Evolutionary conservation across 2,888 invertebrate genomes (phyloP).

Genomic region (Stenolophus ochropezus): DNA sequence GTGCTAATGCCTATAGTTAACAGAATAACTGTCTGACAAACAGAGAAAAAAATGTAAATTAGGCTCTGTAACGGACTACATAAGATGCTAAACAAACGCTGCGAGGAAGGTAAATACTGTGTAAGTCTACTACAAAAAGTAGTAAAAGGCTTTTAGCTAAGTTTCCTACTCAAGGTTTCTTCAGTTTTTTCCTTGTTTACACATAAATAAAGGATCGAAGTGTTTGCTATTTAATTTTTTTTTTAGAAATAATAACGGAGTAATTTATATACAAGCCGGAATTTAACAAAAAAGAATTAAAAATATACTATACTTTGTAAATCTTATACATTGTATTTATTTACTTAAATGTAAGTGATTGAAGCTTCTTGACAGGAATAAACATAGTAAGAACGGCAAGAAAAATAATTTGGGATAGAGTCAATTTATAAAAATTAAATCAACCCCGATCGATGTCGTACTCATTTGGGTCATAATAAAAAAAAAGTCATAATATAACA

Average conservation of each 20-base stretch:
- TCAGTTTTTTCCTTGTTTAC: background rate
- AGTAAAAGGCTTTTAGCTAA: background rate
- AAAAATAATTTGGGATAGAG: no score
- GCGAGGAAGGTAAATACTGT: constrained; percentile 19
- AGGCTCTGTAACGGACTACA: constrained; percentile 26
- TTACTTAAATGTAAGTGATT: no score
- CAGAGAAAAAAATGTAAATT: constrained; percentile 36
- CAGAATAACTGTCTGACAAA: constrained; percentile 10
- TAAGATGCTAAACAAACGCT: constrained; percentile 22
- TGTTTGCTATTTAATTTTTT: background rate
- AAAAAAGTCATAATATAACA: no score
- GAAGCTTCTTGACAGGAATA: no score
- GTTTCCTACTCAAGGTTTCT: background rate
- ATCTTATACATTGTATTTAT: no score
- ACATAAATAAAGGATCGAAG: background rate
- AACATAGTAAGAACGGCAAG: no score
- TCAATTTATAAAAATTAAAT: no score
- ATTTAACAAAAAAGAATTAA: no score
- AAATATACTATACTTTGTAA: no score
- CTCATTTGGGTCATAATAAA: no score
- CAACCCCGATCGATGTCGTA: no score
- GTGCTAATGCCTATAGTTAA: constrained; percentile 35
- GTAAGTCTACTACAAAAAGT: background rate
- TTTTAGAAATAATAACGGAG: background rate
- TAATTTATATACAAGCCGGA: background rate